Conservation (phyloP, 2,113 vertebrate species). For the Archocentrus centrarchus region DNA sequence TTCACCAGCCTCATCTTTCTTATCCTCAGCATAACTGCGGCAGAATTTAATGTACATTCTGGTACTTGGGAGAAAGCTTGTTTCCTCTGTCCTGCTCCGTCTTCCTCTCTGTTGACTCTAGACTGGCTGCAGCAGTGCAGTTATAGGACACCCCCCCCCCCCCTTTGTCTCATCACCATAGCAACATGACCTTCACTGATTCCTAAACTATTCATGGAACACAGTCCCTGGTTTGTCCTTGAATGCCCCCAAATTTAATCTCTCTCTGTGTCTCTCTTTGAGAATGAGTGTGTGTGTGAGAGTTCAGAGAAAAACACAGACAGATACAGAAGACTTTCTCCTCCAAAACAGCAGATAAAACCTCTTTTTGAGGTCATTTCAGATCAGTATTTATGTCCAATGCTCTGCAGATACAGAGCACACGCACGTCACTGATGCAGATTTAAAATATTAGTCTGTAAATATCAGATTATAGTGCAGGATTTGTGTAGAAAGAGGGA, state of each 20-base stretch:
- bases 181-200: conserved; percentile 42
- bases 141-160: conserved; percentile 17
- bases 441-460: neutral
- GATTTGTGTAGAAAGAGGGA: neutral
- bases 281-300: neutral
- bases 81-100: conserved; percentile 8
- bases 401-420: neutral
- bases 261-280: conserved; percentile 4
- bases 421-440: neutral
- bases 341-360: conserved; percentile 49
- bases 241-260: conserved; percentile 5
- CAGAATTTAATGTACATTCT: conserved; percentile 78
- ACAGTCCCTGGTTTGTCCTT: conserved; percentile 60
- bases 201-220: conserved; percentile 35
- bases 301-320: neutral
- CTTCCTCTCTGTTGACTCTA: conserved; percentile 14
- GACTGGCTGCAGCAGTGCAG: neutral
- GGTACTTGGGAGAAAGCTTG: neutral
- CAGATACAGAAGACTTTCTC: neutral
- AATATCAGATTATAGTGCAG: neutral
- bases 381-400: conserved; percentile 9
- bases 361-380: neutral
- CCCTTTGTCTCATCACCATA: conserved; percentile 18
- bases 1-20: conserved; percentile 32
- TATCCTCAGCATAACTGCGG: conserved; percentile 43